Conservation (phyloP, 2,113 vertebrate genomes). For the Petaurus breviceps region DNA sequence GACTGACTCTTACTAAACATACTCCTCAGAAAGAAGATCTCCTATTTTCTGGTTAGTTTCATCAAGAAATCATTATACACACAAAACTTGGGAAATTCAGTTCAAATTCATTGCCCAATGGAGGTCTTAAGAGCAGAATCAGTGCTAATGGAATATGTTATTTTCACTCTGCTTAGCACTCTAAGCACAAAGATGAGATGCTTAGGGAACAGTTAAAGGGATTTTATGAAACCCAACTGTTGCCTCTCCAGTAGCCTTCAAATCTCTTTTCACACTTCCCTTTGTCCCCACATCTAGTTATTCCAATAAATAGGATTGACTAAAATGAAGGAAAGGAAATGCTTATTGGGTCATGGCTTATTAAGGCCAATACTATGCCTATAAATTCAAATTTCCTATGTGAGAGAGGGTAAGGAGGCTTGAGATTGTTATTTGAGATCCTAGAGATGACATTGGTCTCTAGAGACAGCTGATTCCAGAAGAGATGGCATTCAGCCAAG, state of each 20-base stretch:
- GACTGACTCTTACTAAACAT: background rate
- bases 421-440: background rate
- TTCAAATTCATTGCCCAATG: background rate
- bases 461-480: background rate
- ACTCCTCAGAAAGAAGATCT: background rate
- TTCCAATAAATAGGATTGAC: background rate
- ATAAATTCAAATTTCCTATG: background rate
- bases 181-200: conserved; percentile 12
- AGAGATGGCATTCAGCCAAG: background rate
- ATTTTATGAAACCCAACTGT: conserved; percentile 23
- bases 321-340: conserved; percentile 15
- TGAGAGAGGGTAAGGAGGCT: conserved; percentile 4
- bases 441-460: background rate
- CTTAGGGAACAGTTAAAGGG: conserved; percentile 20
- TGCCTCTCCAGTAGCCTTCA: background rate
- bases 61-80: background rate
- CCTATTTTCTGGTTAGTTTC: conserved; percentile 21
- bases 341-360: background rate
- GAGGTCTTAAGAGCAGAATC: background rate
- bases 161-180: background rate
- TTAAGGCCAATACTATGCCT: background rate
- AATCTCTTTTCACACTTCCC: background rate
- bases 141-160: background rate
- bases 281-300: background rate
- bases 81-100: background rate